Evolutionary conservation across 2,888 invertebrate species (phyloP), one percentile per base, ranked within the genome.

Genomic region (Artemia sinica): DNA sequence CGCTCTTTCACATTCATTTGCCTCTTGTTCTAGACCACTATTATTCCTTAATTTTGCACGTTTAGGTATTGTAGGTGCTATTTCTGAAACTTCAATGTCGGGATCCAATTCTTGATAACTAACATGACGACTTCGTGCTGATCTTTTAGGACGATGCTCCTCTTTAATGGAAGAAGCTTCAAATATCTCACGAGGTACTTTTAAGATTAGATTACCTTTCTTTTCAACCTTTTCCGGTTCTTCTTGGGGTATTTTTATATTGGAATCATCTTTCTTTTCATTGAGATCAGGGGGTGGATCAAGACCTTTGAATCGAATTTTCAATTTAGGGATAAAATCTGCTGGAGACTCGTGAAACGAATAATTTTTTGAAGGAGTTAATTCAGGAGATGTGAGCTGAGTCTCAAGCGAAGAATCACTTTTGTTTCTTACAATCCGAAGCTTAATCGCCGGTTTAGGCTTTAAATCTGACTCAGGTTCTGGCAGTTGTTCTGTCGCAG

Each of bases 401-500:
- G 63, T 58, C 28, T 58, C 63, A n/a, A 58, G 63, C 14, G 14
- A 18, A 18, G 10, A 58, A 28, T 58, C 63, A 9, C 28, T 58
- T 28, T 58, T 58, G 41, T 41, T 41, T 28, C 63, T n/a, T n/a
- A 58, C 28, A 8, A 58, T 58, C 28, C 28, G 10, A n/a, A 58
- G 63, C 28, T 58, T 58, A 28, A 58, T 58, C n/a, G 63, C 12
- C 12, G 71, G 71, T 66, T 72, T 80, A 74, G 78, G 77, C 70
- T 78, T 79, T 11, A 77, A 77, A 73, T 76, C 79, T 71, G 75
- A 70, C 75, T 78, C 77, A 8, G 74, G 72, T 58, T 73, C 71
- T 50, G 75, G 75, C 72, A 70, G 72, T 67, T 75, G 75, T 68
- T 76, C 75, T 72, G 76, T 77, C 69, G 66, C 71, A 50, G 52